Evolutionary conservation across 1,140 invertebrate species (phyloP).

Genomic region (Calephelis virginiensis): DNA sequence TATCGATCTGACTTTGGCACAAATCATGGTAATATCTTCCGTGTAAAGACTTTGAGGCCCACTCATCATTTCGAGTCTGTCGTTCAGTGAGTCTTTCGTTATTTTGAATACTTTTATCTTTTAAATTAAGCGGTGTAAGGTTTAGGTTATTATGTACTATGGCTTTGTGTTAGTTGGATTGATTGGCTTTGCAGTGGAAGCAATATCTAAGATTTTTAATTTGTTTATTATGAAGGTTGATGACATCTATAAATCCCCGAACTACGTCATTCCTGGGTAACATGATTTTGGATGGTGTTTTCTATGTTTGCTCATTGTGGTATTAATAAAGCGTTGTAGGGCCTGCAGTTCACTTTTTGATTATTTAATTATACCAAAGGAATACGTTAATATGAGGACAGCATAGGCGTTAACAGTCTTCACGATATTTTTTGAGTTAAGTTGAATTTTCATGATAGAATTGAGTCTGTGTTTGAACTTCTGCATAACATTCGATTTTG

Average conservation of each 20-base stretch:
- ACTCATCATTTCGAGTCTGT: neutral
- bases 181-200: conserved; percentile 9
- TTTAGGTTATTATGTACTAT: neutral
- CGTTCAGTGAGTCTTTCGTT: neutral
- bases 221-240: neutral
- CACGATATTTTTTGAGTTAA: conserved; percentile 16
- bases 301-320: conserved; percentile 13
- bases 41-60: conserved; percentile 15
- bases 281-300: conserved; percentile 26
- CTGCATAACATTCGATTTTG: neutral
- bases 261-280: conserved; percentile 13
- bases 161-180: neutral
- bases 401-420: conserved; percentile 22
- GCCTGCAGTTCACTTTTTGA: conserved; percentile 15
- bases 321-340: conserved; percentile 18
- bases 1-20: conserved; percentile 6
- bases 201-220: conserved; percentile 18
- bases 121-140: neutral
- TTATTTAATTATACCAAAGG: conserved; percentile 17
- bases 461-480: conserved; percentile 18
- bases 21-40: conserved; percentile 17
- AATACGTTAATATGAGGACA: conserved; percentile 20
- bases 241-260: conserved; percentile 26
- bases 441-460: conserved; percentile 11
- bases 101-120: neutral